Base-by-base conservation (phyloP, 2,797 vertebrate species). In the Sebastiscus tertius region DNA sequence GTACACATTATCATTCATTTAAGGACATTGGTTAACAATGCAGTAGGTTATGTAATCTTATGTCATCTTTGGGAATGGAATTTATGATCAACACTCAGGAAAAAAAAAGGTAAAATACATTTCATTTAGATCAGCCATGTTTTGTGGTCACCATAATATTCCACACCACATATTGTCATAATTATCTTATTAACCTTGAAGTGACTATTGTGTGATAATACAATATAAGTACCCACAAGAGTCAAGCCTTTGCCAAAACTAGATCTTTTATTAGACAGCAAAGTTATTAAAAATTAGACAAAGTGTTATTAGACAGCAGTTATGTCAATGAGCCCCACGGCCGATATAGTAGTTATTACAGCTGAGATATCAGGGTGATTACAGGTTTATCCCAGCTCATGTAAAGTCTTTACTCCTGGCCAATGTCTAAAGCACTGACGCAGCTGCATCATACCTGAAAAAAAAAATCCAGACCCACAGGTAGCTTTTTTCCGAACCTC, bases 361-460 rank as follows among this genome's bases (percentile, higher is more conserved):
- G n/a, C 42, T 58, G 27, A 33, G 27, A 39, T 26, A 29, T 29
- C 26, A 59, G 27, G 63, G 67, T 67, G 27, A 69, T 10, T 46
- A 14, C 4, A 42, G 36, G 12, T 58, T 8, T 16, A 10, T 69
- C 56, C 8, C 18, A 54, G 59, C 52, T 73, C 29, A 75, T 8
- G 22, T 71, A 26, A 62, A 34, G 46, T 80, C 55, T 78, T 46
- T 75, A 55, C 26, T 52, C 16, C n/a, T n/a, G 8, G 10, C 65
- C 0, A 22, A n/a, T 55, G 39, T 80, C 27, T 0, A 33, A 80
- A 46, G 26, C 42, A 63, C 20, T 55, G 14, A 77, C 10, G 46
- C 22, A 33, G 26, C 75, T 75, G 52, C 66, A 26, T 62, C 66
- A 39, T 70, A 56, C 27, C 26, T 54, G 31, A 66, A 69, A 79